Conservation (phyloP, 2,113 vertebrate species). For the Alosa alosa region DNA sequence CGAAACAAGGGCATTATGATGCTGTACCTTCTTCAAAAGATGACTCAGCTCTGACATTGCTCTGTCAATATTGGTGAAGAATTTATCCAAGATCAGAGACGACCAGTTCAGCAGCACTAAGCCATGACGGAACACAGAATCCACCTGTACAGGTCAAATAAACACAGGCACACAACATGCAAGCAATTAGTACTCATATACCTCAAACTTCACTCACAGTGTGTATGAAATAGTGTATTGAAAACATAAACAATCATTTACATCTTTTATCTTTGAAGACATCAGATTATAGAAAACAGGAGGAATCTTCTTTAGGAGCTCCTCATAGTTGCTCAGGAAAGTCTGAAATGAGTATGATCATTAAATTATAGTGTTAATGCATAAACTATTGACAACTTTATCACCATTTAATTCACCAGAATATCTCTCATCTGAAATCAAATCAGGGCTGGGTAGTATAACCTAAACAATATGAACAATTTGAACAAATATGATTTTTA, state of each 20-base stretch:
- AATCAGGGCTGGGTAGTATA: no score
- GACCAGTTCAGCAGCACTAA: constrained; percentile 80
- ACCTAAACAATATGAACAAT: no score
- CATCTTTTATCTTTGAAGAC: constrained; percentile 74
- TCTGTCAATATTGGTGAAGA: constrained; percentile 73
- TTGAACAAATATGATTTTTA: no score
- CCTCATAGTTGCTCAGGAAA: constrained; percentile 73
- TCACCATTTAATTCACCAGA: no score
- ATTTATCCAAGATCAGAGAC: constrained; percentile 74
- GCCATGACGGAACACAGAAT: constrained; percentile 73
- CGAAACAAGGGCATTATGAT: background rate
- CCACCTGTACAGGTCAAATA: constrained; percentile 66
- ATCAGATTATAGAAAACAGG: constrained; percentile 71
- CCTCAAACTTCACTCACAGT: background rate
- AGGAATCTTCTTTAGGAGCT: constrained; percentile 70
- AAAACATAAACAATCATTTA: constrained; percentile 49
- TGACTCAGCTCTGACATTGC: constrained; percentile 70
- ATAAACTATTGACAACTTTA: background rate
- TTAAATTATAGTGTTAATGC: background rate
- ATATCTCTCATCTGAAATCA: no score
- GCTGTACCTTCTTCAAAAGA: constrained; percentile 76
- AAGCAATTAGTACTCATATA: background rate
- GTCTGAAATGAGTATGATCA: constrained; percentile 55
- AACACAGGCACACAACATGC: background rate
- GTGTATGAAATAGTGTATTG: background rate